Base-by-base conservation (phyloP, 2,797 vertebrate species). In the Vultur gryphus region DNA sequence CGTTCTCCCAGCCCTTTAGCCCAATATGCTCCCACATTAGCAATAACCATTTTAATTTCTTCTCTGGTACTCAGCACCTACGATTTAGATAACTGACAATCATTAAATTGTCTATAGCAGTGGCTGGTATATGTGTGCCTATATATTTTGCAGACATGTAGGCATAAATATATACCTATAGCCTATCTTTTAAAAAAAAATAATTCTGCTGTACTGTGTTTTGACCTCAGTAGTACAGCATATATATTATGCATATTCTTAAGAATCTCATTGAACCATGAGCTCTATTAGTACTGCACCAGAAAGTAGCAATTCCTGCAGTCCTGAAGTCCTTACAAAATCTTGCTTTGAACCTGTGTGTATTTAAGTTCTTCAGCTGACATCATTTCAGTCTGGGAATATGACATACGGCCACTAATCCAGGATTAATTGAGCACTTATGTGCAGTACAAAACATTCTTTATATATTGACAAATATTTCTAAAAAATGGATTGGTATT, bases 401-500 rank as follows among this genome's bases (percentile, higher is more conserved):
- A 98, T 98, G 98, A 98, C 98, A 98, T 98, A 98, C 98, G 98
- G 98, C 92, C 96, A 98, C 97, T 90, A 97, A 98, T 98, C 96
- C 97, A 96, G 97, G 97, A 98, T 98, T 98, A 98, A 98, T 98
- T 98, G 98, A 98, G 98, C 98, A 98, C 97, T 98, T 98, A 97
- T 98, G 98, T 98, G 98, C 97, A 97, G 98, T 98, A 98, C 98
- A 98, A 98, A 98, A 98, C 98, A 98, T 98, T 98, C 98, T 98
- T 98, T 98, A 98, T 98, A 98, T 98, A 98, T 98, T 98, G 98
- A 98, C 98, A 98, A 98, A 98, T 98, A 98, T 98, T 98, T 98
- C 98, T 98, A 98, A 98, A 98, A 98, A 98, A 98, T 98, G 97
- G 98, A 98, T 98, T 98, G 98, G 97, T 98, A 98, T 98, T 98